A percentile compares a stretch with the other conserved stretches of the same genome.
Evolutionary conservation across 1,140 invertebrate genomes (phyloP).

Genomic region (Camponotus floridanus): DNA sequence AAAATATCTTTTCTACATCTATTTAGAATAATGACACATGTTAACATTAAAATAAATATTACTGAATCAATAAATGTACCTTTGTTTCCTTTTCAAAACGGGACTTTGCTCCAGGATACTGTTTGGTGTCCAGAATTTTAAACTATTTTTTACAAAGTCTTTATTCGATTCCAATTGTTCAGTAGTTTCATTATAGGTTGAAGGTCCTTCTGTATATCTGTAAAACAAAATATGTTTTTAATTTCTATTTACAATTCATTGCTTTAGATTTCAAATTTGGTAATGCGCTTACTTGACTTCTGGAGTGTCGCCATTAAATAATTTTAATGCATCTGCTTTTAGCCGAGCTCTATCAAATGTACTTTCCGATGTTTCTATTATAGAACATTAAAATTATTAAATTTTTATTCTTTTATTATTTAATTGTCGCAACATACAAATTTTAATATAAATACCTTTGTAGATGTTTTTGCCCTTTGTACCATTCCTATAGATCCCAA

Average conservation of each 20-base stretch:
- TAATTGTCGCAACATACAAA: neutral
- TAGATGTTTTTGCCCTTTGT: conserved; percentile 15
- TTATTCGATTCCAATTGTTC: neutral
- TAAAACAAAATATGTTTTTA: neutral
- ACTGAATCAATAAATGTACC: neutral
- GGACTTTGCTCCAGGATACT: conserved; percentile 11
- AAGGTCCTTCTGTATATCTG: neutral
- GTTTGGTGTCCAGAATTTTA: neutral
- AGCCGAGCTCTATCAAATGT: conserved; percentile 3
- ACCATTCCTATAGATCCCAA: conserved; percentile 44
- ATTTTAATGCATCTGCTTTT: conserved; percentile 16
- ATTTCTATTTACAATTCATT: neutral
- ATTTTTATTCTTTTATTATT: neutral
- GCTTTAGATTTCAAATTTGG: neutral
- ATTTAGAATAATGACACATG: neutral
- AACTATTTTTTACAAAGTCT: neutral
- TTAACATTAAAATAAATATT: neutral
- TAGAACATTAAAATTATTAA: conserved; percentile 20
- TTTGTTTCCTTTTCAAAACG: neutral
- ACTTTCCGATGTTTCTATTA: neutral
- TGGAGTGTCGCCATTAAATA: conserved; percentile 22
- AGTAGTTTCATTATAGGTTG: neutral
- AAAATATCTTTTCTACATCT: conserved; percentile 14
- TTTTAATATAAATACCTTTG: conserved; percentile 23
- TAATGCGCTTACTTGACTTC: conserved; percentile 15